phyloP scores from a whole-genome alignment of 2,888 invertebrate species.

The Phrixothrix hirtus region DNA sequence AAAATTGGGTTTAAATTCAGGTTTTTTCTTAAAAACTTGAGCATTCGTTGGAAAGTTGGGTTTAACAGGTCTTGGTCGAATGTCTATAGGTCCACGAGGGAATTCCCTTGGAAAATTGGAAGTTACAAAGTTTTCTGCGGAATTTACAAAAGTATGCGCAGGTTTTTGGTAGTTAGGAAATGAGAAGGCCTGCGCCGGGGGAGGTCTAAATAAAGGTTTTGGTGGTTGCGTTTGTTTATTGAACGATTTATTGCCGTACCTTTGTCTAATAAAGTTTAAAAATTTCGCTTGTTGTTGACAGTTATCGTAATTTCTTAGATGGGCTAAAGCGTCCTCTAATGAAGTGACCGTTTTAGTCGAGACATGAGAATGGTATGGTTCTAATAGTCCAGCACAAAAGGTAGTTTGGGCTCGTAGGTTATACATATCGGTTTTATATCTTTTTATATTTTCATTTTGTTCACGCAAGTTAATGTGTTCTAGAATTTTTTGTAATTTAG shows the following conservation, averaged over 20 bases:
- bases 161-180: constrained; percentile 1
- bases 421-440: constrained; percentile 16
- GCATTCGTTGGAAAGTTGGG: constrained; percentile 1
- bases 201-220: background rate
- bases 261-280: constrained; percentile 9
- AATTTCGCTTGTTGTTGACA: no score
- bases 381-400: constrained; percentile 18
- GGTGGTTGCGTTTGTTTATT: background rate
- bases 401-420: constrained; percentile 12
- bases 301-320: constrained; percentile 19
- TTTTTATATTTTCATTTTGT: constrained; percentile 8
- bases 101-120: no score
- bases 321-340: constrained; percentile 10
- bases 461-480: constrained; percentile 25
- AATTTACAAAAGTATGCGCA: no score
- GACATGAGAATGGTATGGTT: constrained; percentile 14
- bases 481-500: constrained; percentile 32
- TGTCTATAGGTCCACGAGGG: constrained; percentile 1
- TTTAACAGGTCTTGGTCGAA: background rate
- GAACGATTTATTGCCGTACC: background rate
- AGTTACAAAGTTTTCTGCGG: no score
- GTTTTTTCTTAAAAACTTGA: constrained; percentile 1
- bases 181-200: background rate
- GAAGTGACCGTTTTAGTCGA: constrained; percentile 1
- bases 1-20: no score